phyloP scores from a whole-genome alignment of 2,888 invertebrate species.

The Caenorhabditis zanzibari region DNA sequence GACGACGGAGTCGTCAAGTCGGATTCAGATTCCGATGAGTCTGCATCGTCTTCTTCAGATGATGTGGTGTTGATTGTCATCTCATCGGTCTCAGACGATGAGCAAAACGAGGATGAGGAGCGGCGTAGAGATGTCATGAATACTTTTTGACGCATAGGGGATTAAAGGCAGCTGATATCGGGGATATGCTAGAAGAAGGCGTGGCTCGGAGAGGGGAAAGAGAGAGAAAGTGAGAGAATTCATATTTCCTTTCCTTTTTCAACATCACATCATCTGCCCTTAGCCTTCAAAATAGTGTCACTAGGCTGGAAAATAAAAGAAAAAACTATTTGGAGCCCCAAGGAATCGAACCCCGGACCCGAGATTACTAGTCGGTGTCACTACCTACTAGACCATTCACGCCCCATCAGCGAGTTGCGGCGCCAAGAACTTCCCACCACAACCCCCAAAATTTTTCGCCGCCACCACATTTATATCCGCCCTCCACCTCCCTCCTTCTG shows the following conservation, averaged over 20 bases:
- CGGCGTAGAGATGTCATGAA: slow-evolving; percentile 25
- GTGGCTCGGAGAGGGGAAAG: background rate
- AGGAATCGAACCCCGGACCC: background rate
- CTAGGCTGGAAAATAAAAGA: background rate
- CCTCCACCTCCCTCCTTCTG: no score
- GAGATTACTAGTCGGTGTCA: background rate
- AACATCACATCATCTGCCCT: no score
- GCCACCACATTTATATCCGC: no score
- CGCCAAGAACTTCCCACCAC: no score
- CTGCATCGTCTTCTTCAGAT: slow-evolving; percentile 23
- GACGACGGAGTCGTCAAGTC: slow-evolving; percentile 19
- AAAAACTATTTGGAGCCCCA: background rate
- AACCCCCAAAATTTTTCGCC: no score
- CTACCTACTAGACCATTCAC: no score
- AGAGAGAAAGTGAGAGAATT: background rate
- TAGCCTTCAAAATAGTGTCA: no score
- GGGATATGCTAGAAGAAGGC: background rate
- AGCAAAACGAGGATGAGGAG: slow-evolving; percentile 45
- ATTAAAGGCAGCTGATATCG: background rate
- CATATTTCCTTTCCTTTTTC: no score
- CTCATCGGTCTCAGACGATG: slow-evolving; percentile 36
- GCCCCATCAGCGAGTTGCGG: no score
- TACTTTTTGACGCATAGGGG: slow-evolving; percentile 3
- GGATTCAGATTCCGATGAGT: slow-evolving; percentile 9
- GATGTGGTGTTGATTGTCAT: slow-evolving; percentile 1